These are phyloP conservation scores for Actenoides hombroni DNA, from an alignment of 2,113 vertebrate genomes.

Conservation along the genomic window DNA sequence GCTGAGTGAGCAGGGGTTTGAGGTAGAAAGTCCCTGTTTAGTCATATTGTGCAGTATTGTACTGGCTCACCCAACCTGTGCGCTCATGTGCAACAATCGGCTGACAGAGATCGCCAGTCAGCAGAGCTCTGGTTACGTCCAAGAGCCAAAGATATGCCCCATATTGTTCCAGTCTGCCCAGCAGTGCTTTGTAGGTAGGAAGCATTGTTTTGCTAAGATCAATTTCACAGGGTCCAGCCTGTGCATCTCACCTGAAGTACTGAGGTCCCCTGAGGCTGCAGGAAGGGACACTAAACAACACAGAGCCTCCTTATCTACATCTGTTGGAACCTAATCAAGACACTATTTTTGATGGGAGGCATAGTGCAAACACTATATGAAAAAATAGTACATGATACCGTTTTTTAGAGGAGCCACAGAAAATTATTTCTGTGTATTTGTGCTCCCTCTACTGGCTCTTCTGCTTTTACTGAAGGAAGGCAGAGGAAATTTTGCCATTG, in stretches of 20 bases:
- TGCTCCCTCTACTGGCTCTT: constrained; percentile 60
- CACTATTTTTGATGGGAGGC: neutral
- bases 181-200: neutral
- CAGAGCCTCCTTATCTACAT: neutral
- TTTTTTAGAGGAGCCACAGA: neutral
- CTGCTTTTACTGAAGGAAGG: neutral
- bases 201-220: neutral
- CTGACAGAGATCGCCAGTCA: neutral
- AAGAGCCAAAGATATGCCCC: neutral
- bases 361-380: neutral
- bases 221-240: neutral
- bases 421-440: constrained; percentile 24
- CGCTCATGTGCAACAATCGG: rapidly evolving
- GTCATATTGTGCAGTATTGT: rapidly evolving
- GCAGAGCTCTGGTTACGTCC: neutral
- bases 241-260: neutral
- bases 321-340: neutral
- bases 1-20: neutral
- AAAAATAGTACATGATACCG: neutral
- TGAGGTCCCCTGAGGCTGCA: neutral
- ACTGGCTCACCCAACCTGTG: neutral
- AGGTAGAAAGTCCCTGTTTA: neutral
- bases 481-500: neutral
- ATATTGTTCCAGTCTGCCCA: neutral
- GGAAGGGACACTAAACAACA: neutral